These are phyloP conservation scores for Emydoidea blandingii DNA, from an alignment of 2,797 vertebrate species.

Conservation along the genomic window DNA sequence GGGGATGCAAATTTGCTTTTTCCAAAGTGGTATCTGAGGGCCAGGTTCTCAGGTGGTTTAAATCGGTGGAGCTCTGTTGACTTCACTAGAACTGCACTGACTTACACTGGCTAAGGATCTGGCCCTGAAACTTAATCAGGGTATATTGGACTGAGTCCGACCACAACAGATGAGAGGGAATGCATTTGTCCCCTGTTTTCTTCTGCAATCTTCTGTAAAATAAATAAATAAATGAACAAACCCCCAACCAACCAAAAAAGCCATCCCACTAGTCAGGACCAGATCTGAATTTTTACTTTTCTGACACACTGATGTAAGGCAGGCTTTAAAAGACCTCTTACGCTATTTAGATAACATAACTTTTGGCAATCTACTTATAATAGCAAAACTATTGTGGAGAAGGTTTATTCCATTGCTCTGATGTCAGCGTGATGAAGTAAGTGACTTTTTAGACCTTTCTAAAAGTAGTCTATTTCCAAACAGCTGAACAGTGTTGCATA, in stretches of 20 bases:
- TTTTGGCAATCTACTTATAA: neutral
- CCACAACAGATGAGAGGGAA: neutral
- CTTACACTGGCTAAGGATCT: neutral
- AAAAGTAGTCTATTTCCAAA: neutral
- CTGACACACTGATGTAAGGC: neutral
- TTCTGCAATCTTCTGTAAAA: neutral
- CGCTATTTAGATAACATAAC: neutral
- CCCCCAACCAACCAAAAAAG: neutral
- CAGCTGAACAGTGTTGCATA: neutral
- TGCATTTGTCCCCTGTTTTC: neutral
- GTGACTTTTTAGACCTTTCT: neutral
- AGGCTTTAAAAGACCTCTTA: neutral
- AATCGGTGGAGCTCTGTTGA: neutral
- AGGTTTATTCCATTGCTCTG: neutral
- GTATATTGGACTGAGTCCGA: neutral
- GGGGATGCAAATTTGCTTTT: too few species aligned
- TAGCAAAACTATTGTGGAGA: neutral
- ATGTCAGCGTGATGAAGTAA: neutral
- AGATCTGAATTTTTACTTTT: neutral
- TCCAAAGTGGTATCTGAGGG: neutral
- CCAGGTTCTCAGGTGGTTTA: neutral
- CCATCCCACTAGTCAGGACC: neutral
- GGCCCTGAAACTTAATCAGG: too few species aligned
- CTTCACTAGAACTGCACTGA: neutral
- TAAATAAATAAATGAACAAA: neutral